Percentiles rank a stretch among this genome's conserved stretches.
Conservation (phyloP, 2,797 vertebrate genomes). For the Scolopax bukidnonensis region DNA sequence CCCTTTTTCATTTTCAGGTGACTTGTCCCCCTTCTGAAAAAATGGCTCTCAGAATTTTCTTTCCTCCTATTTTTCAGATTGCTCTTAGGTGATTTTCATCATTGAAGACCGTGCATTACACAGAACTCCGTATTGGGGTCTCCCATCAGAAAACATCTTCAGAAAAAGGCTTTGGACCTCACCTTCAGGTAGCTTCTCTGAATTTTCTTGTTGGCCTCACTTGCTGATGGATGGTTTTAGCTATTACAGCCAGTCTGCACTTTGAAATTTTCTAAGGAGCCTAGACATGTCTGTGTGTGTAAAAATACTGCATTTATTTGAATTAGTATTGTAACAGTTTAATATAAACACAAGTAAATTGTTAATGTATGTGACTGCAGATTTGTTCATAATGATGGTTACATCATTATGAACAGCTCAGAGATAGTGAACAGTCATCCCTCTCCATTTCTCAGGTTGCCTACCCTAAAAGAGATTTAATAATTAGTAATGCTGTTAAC, state of each 20-base stretch:
- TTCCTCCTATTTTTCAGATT: background rate
- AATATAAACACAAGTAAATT: background rate
- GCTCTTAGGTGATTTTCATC: background rate
- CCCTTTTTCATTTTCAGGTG: background rate
- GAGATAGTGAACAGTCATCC: background rate
- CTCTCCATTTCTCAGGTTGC: background rate
- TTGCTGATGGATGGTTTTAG: background rate
- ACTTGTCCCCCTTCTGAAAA: background rate
- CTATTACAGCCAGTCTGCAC: background rate
- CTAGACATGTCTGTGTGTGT: background rate
- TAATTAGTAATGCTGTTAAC: background rate
- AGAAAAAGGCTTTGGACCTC: background rate
- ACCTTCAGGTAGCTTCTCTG: background rate
- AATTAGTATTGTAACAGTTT: background rate
- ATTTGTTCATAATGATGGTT: background rate
- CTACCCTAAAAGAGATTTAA: background rate
- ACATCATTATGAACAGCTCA: background rate
- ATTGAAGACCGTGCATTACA: background rate
- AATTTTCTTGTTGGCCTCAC: background rate
- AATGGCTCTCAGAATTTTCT: background rate
- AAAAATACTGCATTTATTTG: background rate
- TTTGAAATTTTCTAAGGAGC: background rate
- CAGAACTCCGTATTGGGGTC: accelerated
- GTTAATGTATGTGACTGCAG: background rate
- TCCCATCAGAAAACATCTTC: background rate